These are phyloP conservation scores for Rhea pennata DNA, from an alignment of 2,113 vertebrate species.

Conservation along the genomic window DNA sequence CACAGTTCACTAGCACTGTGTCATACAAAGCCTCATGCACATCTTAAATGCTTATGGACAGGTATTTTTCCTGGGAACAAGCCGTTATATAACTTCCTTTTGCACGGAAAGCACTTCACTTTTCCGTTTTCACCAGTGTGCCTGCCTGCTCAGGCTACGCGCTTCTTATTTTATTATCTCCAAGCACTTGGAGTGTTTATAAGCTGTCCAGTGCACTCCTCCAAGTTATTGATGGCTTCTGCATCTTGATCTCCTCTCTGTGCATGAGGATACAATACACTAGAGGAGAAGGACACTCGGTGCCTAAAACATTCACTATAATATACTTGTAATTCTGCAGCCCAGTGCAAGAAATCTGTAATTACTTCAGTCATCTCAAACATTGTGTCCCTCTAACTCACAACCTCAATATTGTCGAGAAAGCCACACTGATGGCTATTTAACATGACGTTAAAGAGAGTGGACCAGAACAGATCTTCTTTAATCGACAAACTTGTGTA, in stretches of 20 bases:
- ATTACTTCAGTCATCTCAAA: neutral
- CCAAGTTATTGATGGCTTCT: neutral
- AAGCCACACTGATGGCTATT: neutral
- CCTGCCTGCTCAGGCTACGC: accelerated
- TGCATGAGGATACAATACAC: neutral
- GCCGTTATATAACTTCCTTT: neutral
- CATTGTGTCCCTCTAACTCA: neutral
- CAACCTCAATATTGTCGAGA: neutral
- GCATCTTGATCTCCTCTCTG: neutral
- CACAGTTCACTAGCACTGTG: neutral
- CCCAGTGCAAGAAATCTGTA: neutral
- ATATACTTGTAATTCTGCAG: neutral
- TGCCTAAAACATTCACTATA: accelerated
- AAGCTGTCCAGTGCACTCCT: neutral
- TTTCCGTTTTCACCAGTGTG: neutral
- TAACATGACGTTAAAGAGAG: neutral
- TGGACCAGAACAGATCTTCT: neutral
- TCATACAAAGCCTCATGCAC: neutral
- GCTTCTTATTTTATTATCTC: neutral
- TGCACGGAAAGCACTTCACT: neutral
- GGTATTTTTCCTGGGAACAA: neutral
- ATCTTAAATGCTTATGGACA: neutral
- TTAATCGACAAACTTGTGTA: neutral
- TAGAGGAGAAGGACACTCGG: neutral
- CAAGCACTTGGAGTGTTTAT: neutral